Evolutionary conservation across 2,797 vertebrate genomes (phyloP), one percentile per base, ranked within the genome.

Genomic region (Sebastiscus albofasciatus): DNA sequence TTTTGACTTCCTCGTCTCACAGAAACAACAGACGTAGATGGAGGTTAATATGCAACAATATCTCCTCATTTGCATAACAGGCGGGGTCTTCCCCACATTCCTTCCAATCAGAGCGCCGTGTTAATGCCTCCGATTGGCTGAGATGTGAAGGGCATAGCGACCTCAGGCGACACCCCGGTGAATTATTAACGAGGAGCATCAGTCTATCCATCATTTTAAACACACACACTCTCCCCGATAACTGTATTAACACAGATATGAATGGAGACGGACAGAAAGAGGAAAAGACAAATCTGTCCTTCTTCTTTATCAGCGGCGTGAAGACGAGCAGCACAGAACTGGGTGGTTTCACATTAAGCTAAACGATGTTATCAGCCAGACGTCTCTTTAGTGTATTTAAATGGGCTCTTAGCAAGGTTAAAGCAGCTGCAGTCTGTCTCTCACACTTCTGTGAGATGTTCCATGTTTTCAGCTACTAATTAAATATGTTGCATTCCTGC

Each of bases 141-240:
- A 73, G 85, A 90, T 54, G 74, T 94, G 93, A 94, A 94, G 93
- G 92, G 85, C 93, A 92, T 1, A 49, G 77, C 69, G 90, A 84
- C 92, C 91, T 84, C 90, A 85, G 89, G 89, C 90, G 88, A 92
- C 87, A 89, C 84, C 81, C 90, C 81, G 29, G 87, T 92, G 92
- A 94, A 93, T 93, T 93, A 92, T 88, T 92, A 88, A 87, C 71
- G 67, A 90, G 76, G 26, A 81, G 75, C 81, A 81, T 89, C 83
- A 60, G 67, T 89, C 87, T 70, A 92, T 89, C 89, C 87, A 93
- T 93, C 93, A 92, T 87, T 88, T 90, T 59, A 83, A 68, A 77
- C 79, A 68, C 83, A 79, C 73, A 54, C 75, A 66, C 80, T 20
- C 74, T 18, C 29, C 33, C 82, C 34, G 72, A 87, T 81, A 83